Base-by-base conservation (phyloP, 2,113 vertebrate genomes). In the Bostrychus sinensis region DNA sequence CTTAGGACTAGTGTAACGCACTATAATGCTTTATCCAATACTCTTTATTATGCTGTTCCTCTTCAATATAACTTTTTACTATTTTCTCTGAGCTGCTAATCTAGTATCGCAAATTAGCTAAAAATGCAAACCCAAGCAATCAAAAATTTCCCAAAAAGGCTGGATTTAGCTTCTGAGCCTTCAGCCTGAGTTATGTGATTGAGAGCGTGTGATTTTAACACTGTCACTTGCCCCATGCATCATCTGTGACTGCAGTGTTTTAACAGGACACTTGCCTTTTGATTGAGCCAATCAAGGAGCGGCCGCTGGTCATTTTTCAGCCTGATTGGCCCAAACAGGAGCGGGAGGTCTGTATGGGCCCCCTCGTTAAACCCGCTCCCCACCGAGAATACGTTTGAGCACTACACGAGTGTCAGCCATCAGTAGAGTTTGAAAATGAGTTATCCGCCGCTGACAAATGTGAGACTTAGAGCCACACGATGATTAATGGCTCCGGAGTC, bases 401-500 rank as follows among this genome's bases (percentile, higher is more conserved):
- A 23, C 65, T 57, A 30, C 50, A 65, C 60, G 73, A 56, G 42
- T 70, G 81, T 78, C 78, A 34, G 17, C 8, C 34, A 77, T 75
- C 72, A 66, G 59, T 72, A 59, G 63, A 19, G 7, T 56, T 81
- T 62, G 62, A 78, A 73, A 81, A 59, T 60, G 70, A 77, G 71
- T 79, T 76, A 46, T 64, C 70, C 42, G 62, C 30, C 23, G 61
- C 70, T 75, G 81, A 79, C 77, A 68, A 70, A 75, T 68, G 39
- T 50, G 74, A 65, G 60, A 79, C 75, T 62, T 11, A 63, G 54
- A 73, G 83, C 72, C 54, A 39, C 64, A 70, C 56, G 64, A 81
- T 80, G 84, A 88, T 81, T 80, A 83, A 85, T 81, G 78, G 73
- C 70, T 66, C 41, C 38, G 65, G 45, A 77, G 42, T 59, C 43